Conservation (phyloP, 2,113 vertebrate species). For the Abramis brama region DNA sequence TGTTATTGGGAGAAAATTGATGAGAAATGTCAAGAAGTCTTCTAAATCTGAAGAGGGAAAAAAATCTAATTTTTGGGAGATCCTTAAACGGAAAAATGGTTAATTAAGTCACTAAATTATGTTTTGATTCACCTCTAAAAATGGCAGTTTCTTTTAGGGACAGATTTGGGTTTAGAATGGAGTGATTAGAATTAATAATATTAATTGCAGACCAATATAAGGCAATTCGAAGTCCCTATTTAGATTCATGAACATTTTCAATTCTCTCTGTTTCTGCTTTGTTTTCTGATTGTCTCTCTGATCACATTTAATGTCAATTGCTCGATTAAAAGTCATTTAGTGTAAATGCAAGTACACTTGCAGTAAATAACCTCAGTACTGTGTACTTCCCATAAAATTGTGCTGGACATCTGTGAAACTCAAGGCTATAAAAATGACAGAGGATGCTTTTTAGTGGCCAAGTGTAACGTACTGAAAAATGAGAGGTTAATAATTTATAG, state of each 20-base stretch:
- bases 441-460: conserved; percentile 36
- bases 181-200: neutral
- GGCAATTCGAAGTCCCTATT: neutral
- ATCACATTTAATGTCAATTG: neutral
- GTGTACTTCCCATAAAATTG: neutral
- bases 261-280: conserved; percentile 7
- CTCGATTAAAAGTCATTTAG: conserved; percentile 13
- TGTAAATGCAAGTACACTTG: conserved; percentile 21
- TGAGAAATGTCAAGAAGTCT: conserved; percentile 21
- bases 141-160: neutral
- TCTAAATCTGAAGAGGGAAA: neutral
- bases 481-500: conserved; percentile 54
- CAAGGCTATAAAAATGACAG: conserved; percentile 13
- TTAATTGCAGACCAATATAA: neutral
- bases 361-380: neutral
- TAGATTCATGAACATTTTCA: neutral
- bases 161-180: neutral
- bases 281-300: conserved; percentile 12
- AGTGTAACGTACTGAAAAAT: conserved; percentile 49
- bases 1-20: conserved; percentile 20
- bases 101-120: neutral
- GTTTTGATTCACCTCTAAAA: conserved; percentile 8
- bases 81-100: conserved; percentile 9
- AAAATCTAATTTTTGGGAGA: neutral
- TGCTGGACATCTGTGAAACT: conserved; percentile 18